Evolutionary conservation across 2,113 vertebrate genomes (phyloP).

Genomic region (Xiphias gladius): DNA sequence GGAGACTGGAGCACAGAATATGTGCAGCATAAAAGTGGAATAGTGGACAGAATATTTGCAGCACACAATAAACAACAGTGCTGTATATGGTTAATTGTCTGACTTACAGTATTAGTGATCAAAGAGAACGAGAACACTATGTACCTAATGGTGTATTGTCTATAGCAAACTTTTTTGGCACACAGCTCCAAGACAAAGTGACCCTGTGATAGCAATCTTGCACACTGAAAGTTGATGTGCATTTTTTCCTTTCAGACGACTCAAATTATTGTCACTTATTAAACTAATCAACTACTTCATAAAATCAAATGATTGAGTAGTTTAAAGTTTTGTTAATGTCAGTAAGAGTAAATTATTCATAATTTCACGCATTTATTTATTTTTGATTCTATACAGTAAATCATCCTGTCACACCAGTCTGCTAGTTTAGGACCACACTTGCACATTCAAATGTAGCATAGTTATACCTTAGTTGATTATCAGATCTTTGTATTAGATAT

Average conservation of each 20-base stretch:
- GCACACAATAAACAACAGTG: conserved; percentile 55
- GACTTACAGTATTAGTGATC: conserved; percentile 43
- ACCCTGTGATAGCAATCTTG: not conserved
- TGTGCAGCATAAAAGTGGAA: conserved; percentile 92
- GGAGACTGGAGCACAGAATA: conserved; percentile 85
- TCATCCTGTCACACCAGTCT: not conserved
- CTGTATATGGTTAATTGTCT: conserved; percentile 56
- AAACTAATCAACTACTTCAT: too few species aligned
- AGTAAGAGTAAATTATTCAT: not conserved
- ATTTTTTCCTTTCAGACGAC: not conserved
- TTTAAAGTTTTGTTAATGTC: not conserved
- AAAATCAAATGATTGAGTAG: not conserved
- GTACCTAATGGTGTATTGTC: conserved; percentile 5
- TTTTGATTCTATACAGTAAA: not conserved
- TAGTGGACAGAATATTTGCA: conserved; percentile 71
- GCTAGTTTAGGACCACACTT: not conserved
- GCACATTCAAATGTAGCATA: not conserved
- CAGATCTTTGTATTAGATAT: not conserved
- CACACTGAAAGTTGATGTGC: not conserved
- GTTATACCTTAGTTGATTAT: not conserved
- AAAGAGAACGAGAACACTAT: conserved; percentile 44
- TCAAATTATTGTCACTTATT: not conserved
- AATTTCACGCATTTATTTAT: not conserved
- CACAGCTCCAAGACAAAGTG: not conserved
- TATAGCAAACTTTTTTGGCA: conserved; percentile 19